Percentiles rank a stretch among this genome's conserved stretches.
These are phyloP conservation scores for Malacosoma neustria DNA, from an alignment of 2,888 invertebrate genomes.

Conservation along the genomic window DNA sequence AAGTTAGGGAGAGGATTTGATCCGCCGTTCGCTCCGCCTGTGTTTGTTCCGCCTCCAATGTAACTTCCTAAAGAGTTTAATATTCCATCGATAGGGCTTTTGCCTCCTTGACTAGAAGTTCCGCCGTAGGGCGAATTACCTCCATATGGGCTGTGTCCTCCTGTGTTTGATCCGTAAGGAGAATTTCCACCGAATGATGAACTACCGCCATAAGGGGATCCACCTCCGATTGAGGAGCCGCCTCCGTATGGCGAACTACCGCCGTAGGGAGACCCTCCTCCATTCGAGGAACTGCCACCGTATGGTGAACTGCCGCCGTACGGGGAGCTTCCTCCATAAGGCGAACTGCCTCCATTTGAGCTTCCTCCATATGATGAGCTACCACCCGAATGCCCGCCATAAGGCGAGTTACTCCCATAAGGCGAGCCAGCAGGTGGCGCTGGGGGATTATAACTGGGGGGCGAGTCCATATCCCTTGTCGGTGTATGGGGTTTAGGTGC, in stretches of 20 bases:
- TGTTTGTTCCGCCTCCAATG: constrained; percentile 24
- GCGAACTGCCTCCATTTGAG: constrained; percentile 25
- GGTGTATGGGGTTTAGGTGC: constrained; percentile 43
- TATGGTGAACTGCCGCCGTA: constrained; percentile 25
- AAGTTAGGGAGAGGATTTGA: constrained; percentile 35
- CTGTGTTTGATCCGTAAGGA: constrained; percentile 2
- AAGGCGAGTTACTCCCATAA: constrained; percentile 17
- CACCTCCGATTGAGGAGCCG: constrained; percentile 21
- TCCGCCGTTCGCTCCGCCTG: constrained; percentile 23
- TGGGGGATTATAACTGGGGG: constrained; percentile 61
- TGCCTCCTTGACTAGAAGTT: constrained; percentile 9
- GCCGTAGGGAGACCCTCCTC: constrained; percentile 26
- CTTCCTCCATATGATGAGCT: constrained; percentile 16
- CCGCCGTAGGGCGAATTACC: constrained; percentile 22
- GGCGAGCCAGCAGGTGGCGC: constrained; percentile 41
- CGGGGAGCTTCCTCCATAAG: constrained; percentile 21
- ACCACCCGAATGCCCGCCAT: constrained; percentile 16
- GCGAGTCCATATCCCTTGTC: constrained; percentile 37
- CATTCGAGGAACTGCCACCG: constrained; percentile 22
- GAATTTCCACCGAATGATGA: constrained; percentile 17
- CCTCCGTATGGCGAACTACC: constrained; percentile 20
- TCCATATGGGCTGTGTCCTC: constrained; percentile 22
- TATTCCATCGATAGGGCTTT: constrained; percentile 22
- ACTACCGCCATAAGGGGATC: constrained; percentile 20
- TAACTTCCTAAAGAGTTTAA: constrained; percentile 38